phyloP scores from a whole-genome alignment of 1,140 invertebrate species.

The Brachionus sp. region DNA sequence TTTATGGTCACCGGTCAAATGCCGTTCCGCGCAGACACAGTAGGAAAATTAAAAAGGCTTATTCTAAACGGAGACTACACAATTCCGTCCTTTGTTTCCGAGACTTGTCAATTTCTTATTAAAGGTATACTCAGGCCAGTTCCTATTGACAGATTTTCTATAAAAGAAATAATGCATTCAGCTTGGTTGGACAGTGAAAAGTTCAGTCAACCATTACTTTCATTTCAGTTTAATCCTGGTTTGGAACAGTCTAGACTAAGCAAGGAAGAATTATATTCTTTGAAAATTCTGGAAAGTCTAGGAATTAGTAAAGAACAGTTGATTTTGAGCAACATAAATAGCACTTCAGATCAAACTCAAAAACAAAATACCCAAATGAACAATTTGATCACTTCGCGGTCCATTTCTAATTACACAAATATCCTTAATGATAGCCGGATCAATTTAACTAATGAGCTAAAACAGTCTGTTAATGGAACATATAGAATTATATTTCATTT shows the following conservation, averaged over 20 bases:
- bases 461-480: conserved; percentile 56
- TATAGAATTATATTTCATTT: conserved; percentile 65
- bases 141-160: conserved; percentile 61
- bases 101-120: conserved; percentile 57
- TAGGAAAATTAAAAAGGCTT: conserved; percentile 66
- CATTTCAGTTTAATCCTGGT: conserved; percentile 51
- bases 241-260: conserved; percentile 48
- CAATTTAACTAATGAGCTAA: neutral
- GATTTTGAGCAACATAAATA: conserved; percentile 57
- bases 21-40: conserved; percentile 68
- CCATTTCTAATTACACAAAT: neutral
- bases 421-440: neutral
- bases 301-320: conserved; percentile 64
- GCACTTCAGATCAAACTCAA: conserved; percentile 61
- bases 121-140: conserved; percentile 61
- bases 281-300: conserved; percentile 59
- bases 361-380: neutral
- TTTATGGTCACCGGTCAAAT: conserved; percentile 75
- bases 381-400: neutral
- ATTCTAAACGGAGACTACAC: conserved; percentile 67
- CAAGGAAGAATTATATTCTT: conserved; percentile 58
- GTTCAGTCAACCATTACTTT: conserved; percentile 52
- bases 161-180: conserved; percentile 60
- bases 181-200: conserved; percentile 62
- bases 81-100: conserved; percentile 56